Evolutionary conservation across 2,888 invertebrate species (phyloP), one percentile per base, ranked within the genome.

Genomic region (Drosophila mettleri): DNA sequence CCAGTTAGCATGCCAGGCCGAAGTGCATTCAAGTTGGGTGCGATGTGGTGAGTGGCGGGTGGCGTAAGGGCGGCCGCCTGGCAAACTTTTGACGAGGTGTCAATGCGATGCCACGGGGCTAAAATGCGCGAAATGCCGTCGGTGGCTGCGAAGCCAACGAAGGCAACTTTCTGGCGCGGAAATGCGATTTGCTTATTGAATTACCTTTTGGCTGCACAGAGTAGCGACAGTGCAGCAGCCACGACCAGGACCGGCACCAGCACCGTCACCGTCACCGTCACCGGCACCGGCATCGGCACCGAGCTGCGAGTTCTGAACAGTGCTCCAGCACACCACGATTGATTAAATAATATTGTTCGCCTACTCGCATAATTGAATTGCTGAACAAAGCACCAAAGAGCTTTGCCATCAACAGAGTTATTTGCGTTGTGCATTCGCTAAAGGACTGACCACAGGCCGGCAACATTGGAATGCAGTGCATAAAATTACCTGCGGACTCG

Each of bases 181-280:
- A 82, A 82, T 86, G 86, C 80, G 82, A 88, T 82, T 82, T 86
- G 64, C 80, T 88, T 88, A 82, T 82, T 82, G 66, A 86, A 82
- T 82, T 82, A 82, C 80, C 58, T 76, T 75, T 38, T 33, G 24
- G 54, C 52, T 59, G 36, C 49, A 29, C 22, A 27, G 20, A 48
- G 52, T 24, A 12, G 46, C 48, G 69, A 68, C 60, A 48, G 34
- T 41, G 67, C 41, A 59, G 52, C 69, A 18, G 51, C 36, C 2
- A 52, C n/a, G 45, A 10, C 20, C 53, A 43, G 33, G 16, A 16
- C 14, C 27, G 7, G 3, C 7, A 29, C 29, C 29, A 16, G 24
- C 38, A 7, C 9, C n/a, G n/a, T n/a, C n/a, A n/a, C n/a, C n/a
- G n/a, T n/a, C n/a, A n/a, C n/a, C n/a, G n/a, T n/a, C n/a, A 10